Evolutionary conservation across 2,797 vertebrate species (phyloP).

Genomic region (Loriculus beryllinus): DNA sequence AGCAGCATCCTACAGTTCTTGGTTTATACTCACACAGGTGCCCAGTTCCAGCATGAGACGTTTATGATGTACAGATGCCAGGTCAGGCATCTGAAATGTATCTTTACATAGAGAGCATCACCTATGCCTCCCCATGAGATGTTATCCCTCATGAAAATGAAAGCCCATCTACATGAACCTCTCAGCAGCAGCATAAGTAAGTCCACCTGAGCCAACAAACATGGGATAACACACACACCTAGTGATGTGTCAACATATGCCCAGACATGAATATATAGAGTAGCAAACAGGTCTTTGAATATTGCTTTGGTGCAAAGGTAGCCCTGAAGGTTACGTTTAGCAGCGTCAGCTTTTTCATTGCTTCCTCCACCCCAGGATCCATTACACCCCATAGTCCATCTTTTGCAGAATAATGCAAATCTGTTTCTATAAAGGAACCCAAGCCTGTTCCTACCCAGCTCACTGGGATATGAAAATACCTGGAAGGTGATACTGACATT

Average conservation of each 20-base stretch:
- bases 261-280: background rate
- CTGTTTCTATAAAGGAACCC: background rate
- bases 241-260: background rate
- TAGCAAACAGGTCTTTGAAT: background rate
- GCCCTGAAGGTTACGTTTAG: background rate
- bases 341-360: background rate
- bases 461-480: background rate
- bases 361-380: background rate
- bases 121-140: background rate
- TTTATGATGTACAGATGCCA: background rate
- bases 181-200: background rate
- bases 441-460: background rate
- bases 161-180: background rate
- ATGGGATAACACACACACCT: rapidly evolving
- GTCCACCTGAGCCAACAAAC: background rate
- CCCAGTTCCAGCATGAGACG: background rate
- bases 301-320: background rate
- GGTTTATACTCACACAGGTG: background rate
- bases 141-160: background rate
- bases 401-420: background rate
- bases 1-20: background rate
- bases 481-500: conserved; percentile 40
- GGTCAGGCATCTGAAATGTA: background rate
- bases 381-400: background rate
- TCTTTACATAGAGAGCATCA: background rate